A percentile compares a stretch with the other conserved stretches of the same genome.
Evolutionary conservation across 2,888 invertebrate genomes (phyloP).

Genomic region (Limnephilus rhombicus): DNA sequence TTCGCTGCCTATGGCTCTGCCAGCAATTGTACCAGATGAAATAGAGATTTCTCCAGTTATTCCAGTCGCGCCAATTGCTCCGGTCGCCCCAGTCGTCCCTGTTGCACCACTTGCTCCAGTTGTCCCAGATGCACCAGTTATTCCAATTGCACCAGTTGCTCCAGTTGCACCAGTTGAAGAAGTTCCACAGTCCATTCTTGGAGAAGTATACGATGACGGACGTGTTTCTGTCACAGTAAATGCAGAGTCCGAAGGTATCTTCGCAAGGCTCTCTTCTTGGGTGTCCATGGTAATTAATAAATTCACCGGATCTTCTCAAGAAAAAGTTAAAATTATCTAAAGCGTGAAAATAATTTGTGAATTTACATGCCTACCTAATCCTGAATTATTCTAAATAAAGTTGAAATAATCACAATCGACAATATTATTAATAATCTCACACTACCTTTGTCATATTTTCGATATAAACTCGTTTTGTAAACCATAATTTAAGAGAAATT

Average conservation of each 20-base stretch:
- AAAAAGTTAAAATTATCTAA: conserved; percentile 14
- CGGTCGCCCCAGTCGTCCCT: too few relatives aligned
- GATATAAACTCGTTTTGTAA: too few relatives aligned
- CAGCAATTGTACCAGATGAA: neutral
- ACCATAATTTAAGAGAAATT: too few relatives aligned
- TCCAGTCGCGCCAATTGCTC: too few relatives aligned
- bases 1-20: neutral
- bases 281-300: conserved; percentile 52
- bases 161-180: neutral
- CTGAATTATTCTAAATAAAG: too few relatives aligned
- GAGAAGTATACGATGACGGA: conserved; percentile 52
- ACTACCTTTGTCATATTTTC: too few relatives aligned
- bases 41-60: too few relatives aligned
- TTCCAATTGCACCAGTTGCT: neutral
- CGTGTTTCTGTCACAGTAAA: conserved; percentile 54
- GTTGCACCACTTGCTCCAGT: neutral
- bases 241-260: conserved; percentile 11
- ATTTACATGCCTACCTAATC: too few relatives aligned
- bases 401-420: too few relatives aligned
- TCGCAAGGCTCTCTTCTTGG: conserved; percentile 36
- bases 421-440: too few relatives aligned
- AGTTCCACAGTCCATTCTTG: neutral
- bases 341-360: neutral
- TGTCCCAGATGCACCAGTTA: neutral
- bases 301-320: conserved; percentile 42